phyloP scores from a whole-genome alignment of 2,797 vertebrate genomes.

The Florisuga fusca region DNA sequence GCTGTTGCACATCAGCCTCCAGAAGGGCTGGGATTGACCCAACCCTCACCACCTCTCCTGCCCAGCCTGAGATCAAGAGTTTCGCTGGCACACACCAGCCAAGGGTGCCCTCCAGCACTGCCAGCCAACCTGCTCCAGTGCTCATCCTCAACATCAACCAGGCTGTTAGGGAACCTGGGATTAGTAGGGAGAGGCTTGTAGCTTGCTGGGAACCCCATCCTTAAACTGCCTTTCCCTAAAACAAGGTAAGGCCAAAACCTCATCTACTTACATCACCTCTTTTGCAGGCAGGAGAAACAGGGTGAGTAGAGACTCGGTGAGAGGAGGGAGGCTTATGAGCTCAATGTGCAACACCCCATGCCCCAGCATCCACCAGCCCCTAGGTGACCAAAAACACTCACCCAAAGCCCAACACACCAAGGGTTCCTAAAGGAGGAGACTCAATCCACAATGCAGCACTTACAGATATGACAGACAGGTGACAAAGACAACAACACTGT shows the following conservation, averaged over 20 bases:
- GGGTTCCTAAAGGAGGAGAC: background rate
- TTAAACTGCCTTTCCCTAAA: background rate
- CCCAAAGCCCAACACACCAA: background rate
- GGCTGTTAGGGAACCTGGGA: background rate
- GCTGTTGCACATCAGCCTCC: fast-evolving
- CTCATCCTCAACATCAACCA: background rate
- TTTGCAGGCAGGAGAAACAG: background rate
- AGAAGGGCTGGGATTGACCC: background rate
- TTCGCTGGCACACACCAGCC: background rate
- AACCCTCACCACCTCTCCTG: background rate
- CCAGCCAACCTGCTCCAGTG: background rate
- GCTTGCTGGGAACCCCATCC: background rate
- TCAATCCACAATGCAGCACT: background rate
- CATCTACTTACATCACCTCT: background rate
- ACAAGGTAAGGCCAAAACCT: background rate
- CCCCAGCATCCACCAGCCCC: background rate
- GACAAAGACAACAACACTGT: fast-evolving
- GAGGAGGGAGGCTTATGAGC: background rate
- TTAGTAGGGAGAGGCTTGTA: background rate
- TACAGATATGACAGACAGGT: fast-evolving
- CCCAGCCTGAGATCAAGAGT: background rate
- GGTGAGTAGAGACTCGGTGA: background rate
- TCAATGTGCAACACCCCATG: fast-evolving
- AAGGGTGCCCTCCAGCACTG: background rate
- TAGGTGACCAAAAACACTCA: background rate